A percentile compares a stretch with the other conserved stretches of the same genome.
phyloP scores from a whole-genome alignment of 2,113 vertebrate species.

The Calonectris borealis region DNA sequence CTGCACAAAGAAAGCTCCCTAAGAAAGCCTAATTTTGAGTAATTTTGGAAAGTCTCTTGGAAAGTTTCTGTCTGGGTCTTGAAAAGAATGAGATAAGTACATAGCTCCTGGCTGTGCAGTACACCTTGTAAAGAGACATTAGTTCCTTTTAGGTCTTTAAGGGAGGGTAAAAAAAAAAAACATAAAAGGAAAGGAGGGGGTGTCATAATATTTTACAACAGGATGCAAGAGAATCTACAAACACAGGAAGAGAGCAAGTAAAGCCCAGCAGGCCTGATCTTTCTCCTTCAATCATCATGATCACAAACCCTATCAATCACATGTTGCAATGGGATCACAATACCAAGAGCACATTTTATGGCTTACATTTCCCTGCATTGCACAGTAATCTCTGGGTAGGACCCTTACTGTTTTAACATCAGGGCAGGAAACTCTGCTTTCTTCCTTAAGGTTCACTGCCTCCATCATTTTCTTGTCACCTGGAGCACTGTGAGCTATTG shows the following conservation, averaged over 20 bases:
- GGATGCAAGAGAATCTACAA: conserved; percentile 68
- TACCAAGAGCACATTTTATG: conserved; percentile 85
- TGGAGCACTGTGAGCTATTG: conserved; percentile 64
- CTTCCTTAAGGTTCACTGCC: conserved; percentile 73
- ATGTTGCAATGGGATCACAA: conserved; percentile 80
- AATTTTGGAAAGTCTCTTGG: background rate
- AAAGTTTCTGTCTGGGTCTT: background rate
- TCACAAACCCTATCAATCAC: conserved; percentile 86
- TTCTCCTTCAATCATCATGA: conserved; percentile 81
- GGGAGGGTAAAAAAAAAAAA: background rate
- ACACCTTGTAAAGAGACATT: conserved; percentile 85
- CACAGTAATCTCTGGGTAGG: conserved; percentile 73
- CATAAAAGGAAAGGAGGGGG: conserved; percentile 60
- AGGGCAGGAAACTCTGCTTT: conserved; percentile 81
- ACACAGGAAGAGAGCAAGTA: conserved; percentile 84
- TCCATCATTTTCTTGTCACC: conserved; percentile 83
- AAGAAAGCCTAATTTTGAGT: background rate
- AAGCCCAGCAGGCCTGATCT: conserved; percentile 89
- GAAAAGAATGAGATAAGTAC: conserved; percentile 77
- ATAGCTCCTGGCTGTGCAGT: conserved; percentile 80
- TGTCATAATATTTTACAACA: conserved; percentile 88
- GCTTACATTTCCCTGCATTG: conserved; percentile 76
- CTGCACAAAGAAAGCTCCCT: background rate
- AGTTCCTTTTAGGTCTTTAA: conserved; percentile 78
- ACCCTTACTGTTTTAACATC: conserved; percentile 77